These are phyloP conservation scores for Listronotus bonariensis DNA, from an alignment of 1,140 invertebrate genomes.

Conservation along the genomic window DNA sequence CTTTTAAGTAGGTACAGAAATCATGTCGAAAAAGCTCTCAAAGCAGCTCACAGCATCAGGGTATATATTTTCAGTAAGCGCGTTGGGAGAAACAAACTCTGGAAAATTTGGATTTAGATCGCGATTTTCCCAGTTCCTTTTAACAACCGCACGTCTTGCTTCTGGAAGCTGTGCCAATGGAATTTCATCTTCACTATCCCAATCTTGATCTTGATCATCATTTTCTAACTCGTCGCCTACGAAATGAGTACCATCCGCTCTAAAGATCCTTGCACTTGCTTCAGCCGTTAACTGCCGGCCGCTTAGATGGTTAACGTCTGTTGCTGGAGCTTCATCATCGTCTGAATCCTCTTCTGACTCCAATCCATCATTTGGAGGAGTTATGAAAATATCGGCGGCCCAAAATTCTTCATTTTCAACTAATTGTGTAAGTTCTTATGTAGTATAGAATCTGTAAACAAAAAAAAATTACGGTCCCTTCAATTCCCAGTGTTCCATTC, in stretches of 20 bases:
- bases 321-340: conserved; percentile 27
- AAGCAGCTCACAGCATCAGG: conserved; percentile 30
- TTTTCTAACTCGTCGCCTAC: conserved; percentile 26
- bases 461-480: conserved; percentile 18
- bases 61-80: conserved; percentile 32
- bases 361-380: conserved; percentile 22
- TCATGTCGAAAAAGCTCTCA: too few relatives aligned
- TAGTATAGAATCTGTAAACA: conserved; percentile 29
- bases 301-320: conserved; percentile 33
- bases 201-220: conserved; percentile 29
- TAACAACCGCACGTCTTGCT: too few relatives aligned
- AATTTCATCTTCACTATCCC: too few relatives aligned
- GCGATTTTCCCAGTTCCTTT: too few relatives aligned
- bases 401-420: conserved; percentile 34
- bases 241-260: conserved; percentile 7
- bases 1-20: too few relatives aligned
- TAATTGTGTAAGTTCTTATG: conserved; percentile 23
- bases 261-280: conserved; percentile 1
- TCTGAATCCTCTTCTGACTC: conserved; percentile 28
- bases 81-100: conserved; percentile 34
- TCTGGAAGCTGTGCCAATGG: too few relatives aligned
- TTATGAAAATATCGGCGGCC: conserved; percentile 30
- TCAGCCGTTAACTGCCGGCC: conserved; percentile 18
- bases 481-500: conserved; percentile 26
- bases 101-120: conserved; percentile 34